phyloP scores from a whole-genome alignment of 2,888 invertebrate species.

The Entomobrya multifasciata region DNA sequence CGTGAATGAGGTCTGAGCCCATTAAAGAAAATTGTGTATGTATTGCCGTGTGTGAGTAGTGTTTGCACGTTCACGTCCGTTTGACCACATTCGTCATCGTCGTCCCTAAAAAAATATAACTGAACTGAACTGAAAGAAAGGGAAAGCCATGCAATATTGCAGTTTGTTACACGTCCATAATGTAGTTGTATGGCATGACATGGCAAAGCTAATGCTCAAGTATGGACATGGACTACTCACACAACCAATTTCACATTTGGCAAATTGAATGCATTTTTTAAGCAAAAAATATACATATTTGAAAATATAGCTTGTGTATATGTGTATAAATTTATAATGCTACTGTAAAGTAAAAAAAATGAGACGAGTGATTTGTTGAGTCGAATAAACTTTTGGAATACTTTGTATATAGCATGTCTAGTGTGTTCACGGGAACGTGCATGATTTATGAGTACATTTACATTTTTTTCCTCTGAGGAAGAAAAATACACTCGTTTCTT shows the following conservation, averaged over 20 bases:
- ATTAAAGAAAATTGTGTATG: neutral
- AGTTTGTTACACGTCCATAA: too few relatives aligned
- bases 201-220: too few relatives aligned
- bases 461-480: neutral
- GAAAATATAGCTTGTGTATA: too few relatives aligned
- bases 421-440: slow-evolving; percentile 12
- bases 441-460: slow-evolving; percentile 7
- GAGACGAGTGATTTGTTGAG: neutral
- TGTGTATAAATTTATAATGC: too few relatives aligned
- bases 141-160: slow-evolving; percentile 1
- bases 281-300: too few relatives aligned
- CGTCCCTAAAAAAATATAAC: neutral
- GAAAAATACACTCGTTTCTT: too few relatives aligned
- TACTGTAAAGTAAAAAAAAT: neutral
- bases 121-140: neutral
- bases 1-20: slow-evolving; percentile 33
- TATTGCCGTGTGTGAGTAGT: neutral
- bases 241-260: neutral
- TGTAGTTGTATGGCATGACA: too few relatives aligned
- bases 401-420: neutral
- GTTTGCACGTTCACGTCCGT: neutral
- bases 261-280: neutral
- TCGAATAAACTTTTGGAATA: too few relatives aligned
- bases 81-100: too few relatives aligned
- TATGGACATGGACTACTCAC: too few relatives aligned